phyloP scores from a whole-genome alignment of 2,888 invertebrate species.

The Macrophya alboannulata region DNA sequence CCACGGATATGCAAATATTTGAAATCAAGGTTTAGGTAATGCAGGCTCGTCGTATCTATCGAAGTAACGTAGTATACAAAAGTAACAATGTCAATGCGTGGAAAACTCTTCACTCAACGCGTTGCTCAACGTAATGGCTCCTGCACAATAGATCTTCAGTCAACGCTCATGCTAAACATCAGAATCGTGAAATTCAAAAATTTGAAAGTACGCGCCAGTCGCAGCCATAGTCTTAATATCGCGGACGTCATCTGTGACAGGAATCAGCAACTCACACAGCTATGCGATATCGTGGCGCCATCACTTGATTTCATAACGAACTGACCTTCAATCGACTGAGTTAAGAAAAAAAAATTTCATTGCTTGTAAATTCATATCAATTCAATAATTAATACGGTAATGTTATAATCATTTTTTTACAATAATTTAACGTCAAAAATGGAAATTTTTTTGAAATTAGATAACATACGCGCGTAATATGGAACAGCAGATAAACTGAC shows the following conservation, averaged over 20 bases:
- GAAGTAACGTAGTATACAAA: too few relatives aligned
- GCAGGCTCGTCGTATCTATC: too few relatives aligned
- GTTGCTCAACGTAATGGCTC: too few relatives aligned
- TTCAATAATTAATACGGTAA: neutral
- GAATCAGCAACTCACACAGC: neutral
- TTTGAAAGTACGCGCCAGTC: neutral
- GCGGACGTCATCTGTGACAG: neutral
- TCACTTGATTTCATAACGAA: constrained; percentile 4
- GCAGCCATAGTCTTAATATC: neutral
- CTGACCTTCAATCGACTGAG: constrained; percentile 3
- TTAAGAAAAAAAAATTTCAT: neutral
- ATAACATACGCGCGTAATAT: neutral
- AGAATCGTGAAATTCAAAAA: neutral
- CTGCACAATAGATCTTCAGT: too few relatives aligned
- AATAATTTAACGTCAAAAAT: neutral
- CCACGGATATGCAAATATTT: neutral
- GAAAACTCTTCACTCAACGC: too few relatives aligned
- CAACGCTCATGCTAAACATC: too few relatives aligned
- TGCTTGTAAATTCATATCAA: neutral
- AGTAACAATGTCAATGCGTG: too few relatives aligned
- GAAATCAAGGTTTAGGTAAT: too few relatives aligned
- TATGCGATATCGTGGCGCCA: neutral
- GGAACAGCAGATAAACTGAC: neutral
- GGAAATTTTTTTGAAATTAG: neutral
- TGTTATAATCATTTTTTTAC: neutral